These are phyloP conservation scores for Mus pahari DNA, from an alignment of 2,113 vertebrate genomes.

Conservation along the genomic window DNA sequence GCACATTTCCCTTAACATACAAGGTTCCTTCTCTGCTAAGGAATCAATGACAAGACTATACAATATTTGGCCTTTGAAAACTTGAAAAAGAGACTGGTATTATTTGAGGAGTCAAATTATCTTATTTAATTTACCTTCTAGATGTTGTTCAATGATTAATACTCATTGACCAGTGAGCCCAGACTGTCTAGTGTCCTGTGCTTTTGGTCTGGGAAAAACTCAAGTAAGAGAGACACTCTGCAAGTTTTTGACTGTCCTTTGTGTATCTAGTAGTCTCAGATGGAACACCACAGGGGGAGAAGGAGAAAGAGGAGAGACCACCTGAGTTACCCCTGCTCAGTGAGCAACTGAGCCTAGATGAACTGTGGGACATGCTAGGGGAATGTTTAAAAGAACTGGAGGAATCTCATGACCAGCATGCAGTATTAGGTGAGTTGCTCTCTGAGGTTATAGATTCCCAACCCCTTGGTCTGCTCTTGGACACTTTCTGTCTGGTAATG, in stretches of 20 bases:
- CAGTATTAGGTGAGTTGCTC: slow-evolving; percentile 90
- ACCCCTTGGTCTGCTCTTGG: background rate
- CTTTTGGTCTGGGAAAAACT: background rate
- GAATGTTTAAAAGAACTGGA: slow-evolving; percentile 96
- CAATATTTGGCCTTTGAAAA: background rate
- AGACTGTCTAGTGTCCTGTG: background rate
- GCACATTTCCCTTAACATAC: background rate
- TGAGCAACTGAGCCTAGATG: slow-evolving; percentile 94
- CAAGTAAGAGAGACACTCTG: background rate
- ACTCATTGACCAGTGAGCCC: background rate
- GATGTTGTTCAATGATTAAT: background rate
- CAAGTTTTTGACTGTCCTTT: background rate
- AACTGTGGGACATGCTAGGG: slow-evolving; percentile 97
- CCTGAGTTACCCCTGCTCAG: slow-evolving; percentile 96
- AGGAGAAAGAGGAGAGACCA: slow-evolving; percentile 92
- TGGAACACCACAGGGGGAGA: slow-evolving; percentile 85
- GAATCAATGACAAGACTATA: slow-evolving; percentile 2
- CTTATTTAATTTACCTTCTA: slow-evolving; percentile 1
- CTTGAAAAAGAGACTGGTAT: slow-evolving; percentile 39
- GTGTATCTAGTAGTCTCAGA: slow-evolving; percentile 79
- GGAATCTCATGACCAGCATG: slow-evolving; percentile 97
- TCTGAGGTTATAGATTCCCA: background rate
- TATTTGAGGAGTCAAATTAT: background rate
- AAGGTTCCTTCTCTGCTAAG: background rate
- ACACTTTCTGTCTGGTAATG: background rate